Evolutionary conservation across 2,888 invertebrate species (phyloP), one percentile per base, ranked within the genome.

Genomic region (Ectemnius cavifrons): DNA sequence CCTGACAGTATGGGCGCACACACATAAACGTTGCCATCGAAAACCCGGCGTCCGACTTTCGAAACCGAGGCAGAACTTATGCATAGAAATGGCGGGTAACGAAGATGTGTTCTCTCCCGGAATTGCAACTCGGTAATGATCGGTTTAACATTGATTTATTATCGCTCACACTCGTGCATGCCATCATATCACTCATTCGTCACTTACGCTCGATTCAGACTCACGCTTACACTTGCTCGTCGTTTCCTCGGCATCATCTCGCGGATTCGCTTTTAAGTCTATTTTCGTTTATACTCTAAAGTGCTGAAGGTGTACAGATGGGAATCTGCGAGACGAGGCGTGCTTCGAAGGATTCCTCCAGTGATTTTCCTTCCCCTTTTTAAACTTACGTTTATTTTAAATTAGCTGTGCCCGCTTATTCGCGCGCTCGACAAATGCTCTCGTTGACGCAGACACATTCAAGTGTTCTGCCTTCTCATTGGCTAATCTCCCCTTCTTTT

Each of bases 271-370:
- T 63, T 63, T 81, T 73, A 78, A 81, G 73, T 77, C 71, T 73
- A 76, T 77, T 80, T 72, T 75, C 72, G 65, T 79, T 78, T 74
- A 37, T 73, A 80, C 73, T 71, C 78, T 83, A 80, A 80, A 77
- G 75, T 74, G 72, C 67, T 71, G 71, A 64, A 68, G 69, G 70
- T 71, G 80, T 70, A 77, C 69, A 74, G 68, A 74, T 69, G 67
- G 69, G 77, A 81, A 90, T 91, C 90, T 86, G 86, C 86, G 88
- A 89, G 89, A 90, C 90, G 87, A 91, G 89, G 90, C 86, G 78
- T 78, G 70, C 75, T 82, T 84, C 81, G 85, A 86, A 86, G 81
- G 74, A 72, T 78, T 76, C 77, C 45, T 75, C 57, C 64, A 62
- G 63, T 65, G 46, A 73, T 71, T 71, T 77, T 65, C 63, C 58